phyloP scores from a whole-genome alignment of 2,888 invertebrate species.

The Callimorpha dominula region DNA sequence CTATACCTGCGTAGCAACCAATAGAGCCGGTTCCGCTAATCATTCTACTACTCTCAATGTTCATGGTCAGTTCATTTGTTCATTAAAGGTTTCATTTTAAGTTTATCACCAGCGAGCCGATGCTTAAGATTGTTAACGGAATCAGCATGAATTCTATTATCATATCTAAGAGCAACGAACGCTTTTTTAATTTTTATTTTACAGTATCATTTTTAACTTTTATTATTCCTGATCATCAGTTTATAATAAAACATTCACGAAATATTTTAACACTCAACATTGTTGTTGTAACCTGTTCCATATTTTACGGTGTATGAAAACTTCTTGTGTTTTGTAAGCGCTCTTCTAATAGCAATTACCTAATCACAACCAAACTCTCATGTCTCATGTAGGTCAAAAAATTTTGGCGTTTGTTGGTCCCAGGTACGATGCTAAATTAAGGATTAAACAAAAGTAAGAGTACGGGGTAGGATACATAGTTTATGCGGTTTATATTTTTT shows the following conservation, averaged over 20 bases:
- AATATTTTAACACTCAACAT: slow-evolving; percentile 6
- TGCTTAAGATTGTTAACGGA: slow-evolving; percentile 67
- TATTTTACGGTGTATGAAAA: neutral
- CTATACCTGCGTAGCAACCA: slow-evolving; percentile 92
- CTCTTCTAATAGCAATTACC: neutral
- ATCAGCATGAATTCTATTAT: slow-evolving; percentile 76
- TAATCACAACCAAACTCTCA: neutral
- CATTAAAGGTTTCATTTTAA: slow-evolving; percentile 48
- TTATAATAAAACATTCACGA: slow-evolving; percentile 35
- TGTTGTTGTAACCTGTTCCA: neutral
- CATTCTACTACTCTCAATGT: slow-evolving; percentile 88
- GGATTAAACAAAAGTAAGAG: neutral
- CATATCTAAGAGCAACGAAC: slow-evolving; percentile 65
- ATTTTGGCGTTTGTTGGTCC: neutral
- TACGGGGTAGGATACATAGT: neutral
- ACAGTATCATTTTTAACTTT: slow-evolving; percentile 46
- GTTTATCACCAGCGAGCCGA: slow-evolving; percentile 60
- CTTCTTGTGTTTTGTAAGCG: neutral
- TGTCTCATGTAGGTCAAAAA: too few species aligned
- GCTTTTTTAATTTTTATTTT: slow-evolving; percentile 57
- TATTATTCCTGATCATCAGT: slow-evolving; percentile 39
- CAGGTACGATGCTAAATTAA: neutral
- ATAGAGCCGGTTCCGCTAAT: slow-evolving; percentile 90
- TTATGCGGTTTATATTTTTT: neutral
- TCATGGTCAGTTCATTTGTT: slow-evolving; percentile 82